Evolutionary conservation across 1,140 invertebrate species (phyloP).

Genomic region (Hyphantria cunea): DNA sequence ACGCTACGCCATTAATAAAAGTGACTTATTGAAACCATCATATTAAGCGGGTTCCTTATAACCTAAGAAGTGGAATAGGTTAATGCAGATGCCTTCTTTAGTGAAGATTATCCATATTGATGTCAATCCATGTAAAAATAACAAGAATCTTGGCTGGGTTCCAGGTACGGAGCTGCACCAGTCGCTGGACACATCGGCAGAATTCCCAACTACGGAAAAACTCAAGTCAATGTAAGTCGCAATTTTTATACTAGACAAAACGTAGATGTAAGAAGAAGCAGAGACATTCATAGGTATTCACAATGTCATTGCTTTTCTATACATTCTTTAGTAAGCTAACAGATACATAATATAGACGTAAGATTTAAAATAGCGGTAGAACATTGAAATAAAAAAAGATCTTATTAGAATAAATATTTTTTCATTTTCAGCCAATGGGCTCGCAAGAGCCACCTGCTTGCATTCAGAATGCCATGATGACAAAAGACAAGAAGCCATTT

Average conservation of each 20-base stretch:
- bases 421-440: constrained; percentile 69
- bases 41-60: constrained; percentile 19
- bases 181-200: constrained; percentile 67
- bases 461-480: constrained; percentile 96
- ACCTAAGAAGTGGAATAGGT: constrained; percentile 45
- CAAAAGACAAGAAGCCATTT: constrained; percentile 97
- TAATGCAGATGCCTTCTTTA: constrained; percentile 39
- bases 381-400: not conserved
- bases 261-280: too few relatives aligned
- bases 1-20: constrained; percentile 22
- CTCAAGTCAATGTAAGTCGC: constrained; percentile 69
- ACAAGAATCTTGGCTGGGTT: constrained; percentile 63
- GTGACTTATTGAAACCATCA: constrained; percentile 10
- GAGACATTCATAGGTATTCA: too few relatives aligned
- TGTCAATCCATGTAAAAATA: constrained; percentile 67
- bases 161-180: constrained; percentile 68
- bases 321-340: too few relatives aligned
- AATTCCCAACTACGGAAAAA: constrained; percentile 74
- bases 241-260: too few relatives aligned
- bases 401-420: constrained; percentile 7
- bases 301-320: too few relatives aligned
- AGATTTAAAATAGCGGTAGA: not conserved
- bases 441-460: constrained; percentile 89
- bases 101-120: constrained; percentile 36
- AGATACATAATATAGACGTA: too few relatives aligned